These are phyloP conservation scores for Samia ricini DNA, from an alignment of 1,140 invertebrate species.

Conservation along the genomic window DNA sequence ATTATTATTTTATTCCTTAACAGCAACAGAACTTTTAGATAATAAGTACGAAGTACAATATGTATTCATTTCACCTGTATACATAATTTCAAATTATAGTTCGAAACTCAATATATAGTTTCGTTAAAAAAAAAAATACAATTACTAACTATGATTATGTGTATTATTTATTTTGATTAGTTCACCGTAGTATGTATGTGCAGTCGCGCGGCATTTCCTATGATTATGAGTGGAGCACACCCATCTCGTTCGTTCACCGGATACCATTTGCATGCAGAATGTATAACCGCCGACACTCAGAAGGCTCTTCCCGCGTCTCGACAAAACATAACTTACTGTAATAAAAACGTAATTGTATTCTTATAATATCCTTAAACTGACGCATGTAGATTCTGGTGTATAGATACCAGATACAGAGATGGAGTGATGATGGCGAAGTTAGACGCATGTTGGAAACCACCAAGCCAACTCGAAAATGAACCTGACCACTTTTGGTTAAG, in stretches of 20 bases:
- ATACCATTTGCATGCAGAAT: background rate
- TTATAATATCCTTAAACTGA: background rate
- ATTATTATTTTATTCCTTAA: no score
- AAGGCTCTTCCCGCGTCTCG: background rate
- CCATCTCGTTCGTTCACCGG: background rate
- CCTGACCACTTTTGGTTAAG: no score
- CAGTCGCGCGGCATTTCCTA: background rate
- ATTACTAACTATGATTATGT: slow-evolving; percentile 7
- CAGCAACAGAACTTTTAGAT: no score
- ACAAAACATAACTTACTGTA: background rate
- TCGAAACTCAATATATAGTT: background rate
- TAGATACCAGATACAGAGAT: no score
- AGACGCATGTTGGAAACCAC: no score
- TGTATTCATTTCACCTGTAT: no score
- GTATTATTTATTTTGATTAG: slow-evolving; percentile 5
- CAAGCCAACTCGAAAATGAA: no score
- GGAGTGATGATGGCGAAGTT: no score
- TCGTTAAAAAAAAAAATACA: no score
- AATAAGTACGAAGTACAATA: no score
- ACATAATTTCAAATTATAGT: background rate
- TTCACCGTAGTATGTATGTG: background rate
- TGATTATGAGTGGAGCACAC: background rate
- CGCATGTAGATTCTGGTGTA: no score
- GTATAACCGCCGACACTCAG: background rate
- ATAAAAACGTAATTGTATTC: background rate